Evolutionary conservation across 2,113 vertebrate genomes (phyloP).

Genomic region (Grammomys dolichurus): DNA sequence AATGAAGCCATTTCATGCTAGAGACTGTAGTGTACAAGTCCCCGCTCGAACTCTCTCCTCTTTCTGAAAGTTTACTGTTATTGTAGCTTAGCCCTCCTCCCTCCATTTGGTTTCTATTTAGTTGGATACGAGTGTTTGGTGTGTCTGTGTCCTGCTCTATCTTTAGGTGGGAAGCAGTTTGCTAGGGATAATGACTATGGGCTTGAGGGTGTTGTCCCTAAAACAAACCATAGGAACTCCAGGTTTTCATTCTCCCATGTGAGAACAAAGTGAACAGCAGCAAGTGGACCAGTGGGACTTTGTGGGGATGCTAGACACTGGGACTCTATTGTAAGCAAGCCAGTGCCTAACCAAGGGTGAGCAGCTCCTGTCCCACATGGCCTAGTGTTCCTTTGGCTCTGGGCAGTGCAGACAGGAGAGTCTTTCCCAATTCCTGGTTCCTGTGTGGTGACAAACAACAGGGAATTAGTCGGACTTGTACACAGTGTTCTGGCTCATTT

Average conservation of each 20-base stretch:
- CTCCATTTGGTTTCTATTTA: background rate
- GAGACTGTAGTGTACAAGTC: background rate
- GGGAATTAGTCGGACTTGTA: background rate
- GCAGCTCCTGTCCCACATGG: background rate
- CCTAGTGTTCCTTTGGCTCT: background rate
- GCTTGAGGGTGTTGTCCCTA: background rate
- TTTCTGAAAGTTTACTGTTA: background rate
- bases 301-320: background rate
- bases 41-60: background rate
- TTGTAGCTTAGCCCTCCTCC: background rate
- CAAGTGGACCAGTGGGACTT: background rate
- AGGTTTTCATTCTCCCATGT: background rate
- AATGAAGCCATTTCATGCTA: background rate
- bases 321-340: background rate
- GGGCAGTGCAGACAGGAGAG: background rate
- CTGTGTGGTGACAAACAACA: background rate
- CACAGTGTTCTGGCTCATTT: background rate
- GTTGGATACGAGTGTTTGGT: background rate
- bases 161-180: background rate
- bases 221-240: background rate
- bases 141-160: background rate
- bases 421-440: background rate
- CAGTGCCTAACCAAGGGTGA: background rate
- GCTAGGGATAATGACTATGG: accelerated
- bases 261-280: background rate